These are phyloP conservation scores for Acanthochromis polyacanthus DNA, from an alignment of 2,113 vertebrate species.

Conservation along the genomic window DNA sequence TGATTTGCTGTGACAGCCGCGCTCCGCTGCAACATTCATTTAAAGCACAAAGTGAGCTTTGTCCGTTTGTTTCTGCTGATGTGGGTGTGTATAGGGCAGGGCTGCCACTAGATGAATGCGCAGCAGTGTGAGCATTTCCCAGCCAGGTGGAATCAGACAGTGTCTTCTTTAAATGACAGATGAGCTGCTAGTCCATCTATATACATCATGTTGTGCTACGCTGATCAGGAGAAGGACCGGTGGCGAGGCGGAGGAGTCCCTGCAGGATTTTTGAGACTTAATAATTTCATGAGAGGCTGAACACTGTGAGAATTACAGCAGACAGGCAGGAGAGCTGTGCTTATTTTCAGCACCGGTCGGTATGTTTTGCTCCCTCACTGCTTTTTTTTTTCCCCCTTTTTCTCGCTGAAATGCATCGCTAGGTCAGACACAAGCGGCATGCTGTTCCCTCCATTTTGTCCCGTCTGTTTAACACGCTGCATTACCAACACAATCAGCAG, in stretches of 20 bases:
- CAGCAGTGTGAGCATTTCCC: constrained; percentile 43
- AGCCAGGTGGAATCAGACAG: constrained; percentile 63
- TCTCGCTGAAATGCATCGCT: constrained; percentile 16
- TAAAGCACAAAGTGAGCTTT: constrained; percentile 59
- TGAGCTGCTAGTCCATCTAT: constrained; percentile 54
- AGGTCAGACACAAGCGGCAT: constrained; percentile 33
- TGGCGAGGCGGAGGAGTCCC: constrained; percentile 40
- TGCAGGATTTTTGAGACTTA: constrained; percentile 43
- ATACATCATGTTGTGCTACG: constrained; percentile 54
- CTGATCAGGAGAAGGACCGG: constrained; percentile 45
- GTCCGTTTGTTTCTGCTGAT: constrained; percentile 55
- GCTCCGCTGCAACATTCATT: constrained; percentile 57
- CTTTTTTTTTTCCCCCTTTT: constrained; percentile 2
- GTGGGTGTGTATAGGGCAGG: constrained; percentile 21
- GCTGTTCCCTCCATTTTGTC: constrained; percentile 57
- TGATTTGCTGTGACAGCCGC: constrained; percentile 67
- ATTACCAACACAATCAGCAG: constrained; percentile 49
- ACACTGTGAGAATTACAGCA: constrained; percentile 54
- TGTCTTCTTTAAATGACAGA: constrained; percentile 60
- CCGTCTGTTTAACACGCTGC: constrained; percentile 58
- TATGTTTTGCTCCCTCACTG: constrained; percentile 28
- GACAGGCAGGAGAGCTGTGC: constrained; percentile 31
- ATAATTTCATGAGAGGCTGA: constrained; percentile 71
- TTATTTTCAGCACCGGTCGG: constrained; percentile 48
- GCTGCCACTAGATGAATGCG: constrained; percentile 28